A percentile compares a stretch with the other conserved stretches of the same genome.
Conservation (phyloP, 2,888 invertebrate species). For the Agrypnus murinus region DNA sequence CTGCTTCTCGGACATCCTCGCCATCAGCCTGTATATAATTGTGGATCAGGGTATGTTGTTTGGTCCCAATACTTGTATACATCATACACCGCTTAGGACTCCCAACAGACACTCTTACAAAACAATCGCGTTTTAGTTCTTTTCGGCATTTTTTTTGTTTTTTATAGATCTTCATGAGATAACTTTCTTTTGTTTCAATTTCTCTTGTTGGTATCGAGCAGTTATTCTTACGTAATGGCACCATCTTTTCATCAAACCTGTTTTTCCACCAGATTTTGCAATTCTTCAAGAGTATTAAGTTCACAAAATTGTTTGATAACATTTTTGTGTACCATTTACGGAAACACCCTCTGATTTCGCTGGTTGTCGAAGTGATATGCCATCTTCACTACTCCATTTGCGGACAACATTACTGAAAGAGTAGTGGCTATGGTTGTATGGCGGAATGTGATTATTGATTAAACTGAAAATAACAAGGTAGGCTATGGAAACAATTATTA, state of each 20-base stretch:
- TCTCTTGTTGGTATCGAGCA: neutral
- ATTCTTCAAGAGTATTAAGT: constrained; percentile 6
- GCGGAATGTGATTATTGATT: no score
- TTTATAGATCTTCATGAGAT: no score
- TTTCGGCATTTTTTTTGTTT: neutral
- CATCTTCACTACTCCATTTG: neutral
- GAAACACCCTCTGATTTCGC: constrained; percentile 6
- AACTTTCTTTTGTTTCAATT: neutral
- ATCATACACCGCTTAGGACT: neutral
- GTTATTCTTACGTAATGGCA: neutral
- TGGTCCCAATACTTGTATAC: neutral
- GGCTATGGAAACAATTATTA: no score
- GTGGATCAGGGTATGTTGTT: neutral
- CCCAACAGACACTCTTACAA: neutral
- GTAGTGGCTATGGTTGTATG: no score
- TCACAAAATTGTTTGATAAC: neutral
- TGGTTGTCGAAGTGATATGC: neutral
- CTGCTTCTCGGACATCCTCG: neutral
- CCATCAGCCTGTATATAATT: neutral
- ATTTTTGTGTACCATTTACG: constrained; percentile 1
- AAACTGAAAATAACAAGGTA: no score
- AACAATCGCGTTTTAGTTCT: neutral
- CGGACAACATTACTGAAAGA: no score
- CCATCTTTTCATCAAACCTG: neutral
- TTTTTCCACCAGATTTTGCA: constrained; percentile 9